Evolutionary conservation across 2,797 vertebrate genomes (phyloP).

Genomic region (Gallirallus australis): DNA sequence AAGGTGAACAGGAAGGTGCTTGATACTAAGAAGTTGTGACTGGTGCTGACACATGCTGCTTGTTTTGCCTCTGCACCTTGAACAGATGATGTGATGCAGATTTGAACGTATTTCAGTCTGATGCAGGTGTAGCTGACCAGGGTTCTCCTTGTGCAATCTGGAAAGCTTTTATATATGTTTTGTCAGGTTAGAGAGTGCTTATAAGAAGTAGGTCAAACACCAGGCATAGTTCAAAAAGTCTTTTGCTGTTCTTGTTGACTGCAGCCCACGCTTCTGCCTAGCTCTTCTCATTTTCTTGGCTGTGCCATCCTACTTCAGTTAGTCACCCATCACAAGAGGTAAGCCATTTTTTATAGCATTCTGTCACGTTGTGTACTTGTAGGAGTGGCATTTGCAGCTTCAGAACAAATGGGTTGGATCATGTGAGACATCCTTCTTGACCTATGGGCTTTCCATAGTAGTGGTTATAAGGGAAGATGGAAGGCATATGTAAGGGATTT

Average conservation of each 20-base stretch:
- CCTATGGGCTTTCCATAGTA: not conserved
- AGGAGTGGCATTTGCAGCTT: conserved; percentile 23
- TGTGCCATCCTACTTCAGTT: conserved; percentile 54
- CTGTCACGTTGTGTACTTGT: not conserved
- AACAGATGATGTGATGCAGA: not conserved
- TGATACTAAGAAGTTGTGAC: not conserved
- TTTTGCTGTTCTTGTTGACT: conserved; percentile 66
- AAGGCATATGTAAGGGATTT: not conserved
- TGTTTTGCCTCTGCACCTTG: not conserved
- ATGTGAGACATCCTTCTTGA: not conserved
- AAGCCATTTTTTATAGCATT: conserved; percentile 39
- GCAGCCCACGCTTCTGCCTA: conserved; percentile 56
- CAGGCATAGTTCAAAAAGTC: conserved; percentile 57
- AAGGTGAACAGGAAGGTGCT: not conserved
- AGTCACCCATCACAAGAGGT: conserved; percentile 60
- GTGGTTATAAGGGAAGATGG: not conserved
- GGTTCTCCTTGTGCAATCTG: not conserved
- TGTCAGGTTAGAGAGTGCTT: conserved; percentile 33
- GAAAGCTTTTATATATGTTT: conserved; percentile 27
- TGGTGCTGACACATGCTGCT: not conserved
- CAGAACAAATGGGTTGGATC: not conserved
- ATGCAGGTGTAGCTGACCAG: conserved; percentile 2
- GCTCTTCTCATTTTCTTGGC: conserved; percentile 46
- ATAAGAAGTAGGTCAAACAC: conserved; percentile 60
- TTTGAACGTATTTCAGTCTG: not conserved